Evolutionary conservation across 2,113 vertebrate species (phyloP), one percentile per base, ranked within the genome.

Genomic region (Columba livia): DNA sequence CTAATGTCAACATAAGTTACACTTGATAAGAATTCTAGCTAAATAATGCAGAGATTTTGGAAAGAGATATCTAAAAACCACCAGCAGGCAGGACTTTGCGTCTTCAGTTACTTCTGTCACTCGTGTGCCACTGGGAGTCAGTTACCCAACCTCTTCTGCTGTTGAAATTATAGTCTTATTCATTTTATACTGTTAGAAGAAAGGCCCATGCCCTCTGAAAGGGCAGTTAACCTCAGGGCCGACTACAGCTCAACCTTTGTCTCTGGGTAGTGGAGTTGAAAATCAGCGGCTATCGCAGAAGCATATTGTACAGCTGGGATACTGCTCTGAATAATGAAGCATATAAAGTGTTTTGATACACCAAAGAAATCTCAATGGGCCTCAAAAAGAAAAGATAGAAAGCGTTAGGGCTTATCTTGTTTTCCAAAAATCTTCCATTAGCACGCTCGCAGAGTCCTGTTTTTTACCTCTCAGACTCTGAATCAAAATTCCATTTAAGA

Each of bases 341-440:
- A 26, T 3, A 28, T 13, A 48, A 36, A 56, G 56, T 51, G 71
- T 96, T 94, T 93, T 70, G 88, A 97, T 96, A 94, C 96, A 97
- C 73, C 56, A 78, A 69, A 93, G 54, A 65, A 51, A 64, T 67
- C 57, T 54, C 50, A 89, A 89, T 20, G 10, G 29, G 36, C 32
- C 60, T 86, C 53, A 82, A 89, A 36, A 74, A 91, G 50, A 60
- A 64, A 92, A 93, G 54, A 64, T 19, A 28, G 34, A 18, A 36
- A 91, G 57, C 79, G 67, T 57, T 50, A 89, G n/a, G 7, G 10
- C 29, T 82, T 78, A 34, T 71, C 73, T 28, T 85, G 42, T 60
- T 93, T 65, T 85, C 77, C 42, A 61, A 95, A 95, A 93, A 94
- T 65, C 74, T 38, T 50, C 62, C 61, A 44, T 84, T 36, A 51